Evolutionary conservation across 2,113 vertebrate species (phyloP), one percentile per base, ranked within the genome.

Genomic region (Lampris incognitus): DNA sequence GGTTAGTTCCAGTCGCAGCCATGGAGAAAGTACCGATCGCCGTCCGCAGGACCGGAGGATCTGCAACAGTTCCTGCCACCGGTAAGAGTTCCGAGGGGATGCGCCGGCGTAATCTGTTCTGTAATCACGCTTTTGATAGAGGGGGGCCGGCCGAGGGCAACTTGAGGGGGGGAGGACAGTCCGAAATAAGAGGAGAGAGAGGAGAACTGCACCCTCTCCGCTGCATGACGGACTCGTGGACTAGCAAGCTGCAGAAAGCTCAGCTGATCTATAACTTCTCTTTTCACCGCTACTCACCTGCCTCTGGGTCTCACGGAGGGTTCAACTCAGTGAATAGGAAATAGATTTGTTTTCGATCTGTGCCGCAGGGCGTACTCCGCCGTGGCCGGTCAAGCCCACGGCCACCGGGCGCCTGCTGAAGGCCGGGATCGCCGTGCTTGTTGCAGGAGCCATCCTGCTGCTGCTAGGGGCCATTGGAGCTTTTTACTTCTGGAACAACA

Each of bases 401-500:
- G 85, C 91, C 82, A 93, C 93, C 11, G 91, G 96, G 9, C 90
- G 96, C 71, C 91, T 97, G 62, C 92, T 98, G 88, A 96, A 95
- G 92, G 92, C 93, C 11, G 97, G 97, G 42, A 93, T 95, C 0
- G 94, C 91, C 2, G 95, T 96, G 80, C 95, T 98, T 61, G 92
- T 97, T 58, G 94, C 94, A 1, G 97, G 97, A 37, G 95, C 95
- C 0, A 86, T 95, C 9, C 91, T 98, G 48, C 94, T 98, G 61
- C 94, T 98, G 44, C 94, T 96, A 49, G 97, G 97, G 52, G 95
- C 96, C 41, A 92, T 96, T 5, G 97, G 96, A 8, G 96, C 96
- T 46, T 97, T 97, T 84, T 98, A 96, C 94, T 97, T 97, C 88
- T 97, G 97, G 97, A 98, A 97, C 88, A 95, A 91, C 87, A 96